Conservation (phyloP, 2,888 invertebrate species). For the Tenthredo scrophulariae region DNA sequence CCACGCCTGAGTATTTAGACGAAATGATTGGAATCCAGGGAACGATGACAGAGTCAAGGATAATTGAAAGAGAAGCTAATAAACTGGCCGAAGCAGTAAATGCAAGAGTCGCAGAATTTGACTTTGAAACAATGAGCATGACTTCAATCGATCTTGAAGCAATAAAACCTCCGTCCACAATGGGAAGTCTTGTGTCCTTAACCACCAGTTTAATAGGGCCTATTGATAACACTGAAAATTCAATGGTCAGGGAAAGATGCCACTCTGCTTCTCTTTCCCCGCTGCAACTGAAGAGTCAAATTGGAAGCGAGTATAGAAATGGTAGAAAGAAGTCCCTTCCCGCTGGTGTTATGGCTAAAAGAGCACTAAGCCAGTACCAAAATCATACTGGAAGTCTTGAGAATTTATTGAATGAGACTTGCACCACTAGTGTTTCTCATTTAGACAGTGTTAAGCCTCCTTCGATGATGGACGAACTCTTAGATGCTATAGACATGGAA, state of each 20-base stretch:
- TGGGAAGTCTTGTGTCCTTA: constrained; percentile 84
- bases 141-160: constrained; percentile 86
- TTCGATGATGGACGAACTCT: constrained; percentile 87
- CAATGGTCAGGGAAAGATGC: constrained; percentile 63
- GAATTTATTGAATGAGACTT: constrained; percentile 81
- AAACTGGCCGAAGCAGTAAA: constrained; percentile 83
- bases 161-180: constrained; percentile 88
- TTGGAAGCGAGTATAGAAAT: constrained; percentile 58
- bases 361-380: constrained; percentile 83
- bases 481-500: constrained; percentile 83
- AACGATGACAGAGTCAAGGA: constrained; percentile 85
- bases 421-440: constrained; percentile 82
- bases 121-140: constrained; percentile 82
- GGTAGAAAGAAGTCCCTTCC: constrained; percentile 86
- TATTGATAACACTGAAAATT: constrained; percentile 62
- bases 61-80: constrained; percentile 89
- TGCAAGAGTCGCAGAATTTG: constrained; percentile 77
- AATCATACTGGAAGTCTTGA: constrained; percentile 82
- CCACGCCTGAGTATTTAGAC: constrained; percentile 60
- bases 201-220: constrained; percentile 77
- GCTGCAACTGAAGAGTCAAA: constrained; percentile 58
- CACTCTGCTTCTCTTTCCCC: constrained; percentile 69
- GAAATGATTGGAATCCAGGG: constrained; percentile 74
- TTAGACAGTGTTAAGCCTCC: constrained; percentile 92
- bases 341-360: constrained; percentile 85